Conservation (phyloP, 1,140 invertebrate genomes). For the Pseudomyrmex dendroicus region DNA sequence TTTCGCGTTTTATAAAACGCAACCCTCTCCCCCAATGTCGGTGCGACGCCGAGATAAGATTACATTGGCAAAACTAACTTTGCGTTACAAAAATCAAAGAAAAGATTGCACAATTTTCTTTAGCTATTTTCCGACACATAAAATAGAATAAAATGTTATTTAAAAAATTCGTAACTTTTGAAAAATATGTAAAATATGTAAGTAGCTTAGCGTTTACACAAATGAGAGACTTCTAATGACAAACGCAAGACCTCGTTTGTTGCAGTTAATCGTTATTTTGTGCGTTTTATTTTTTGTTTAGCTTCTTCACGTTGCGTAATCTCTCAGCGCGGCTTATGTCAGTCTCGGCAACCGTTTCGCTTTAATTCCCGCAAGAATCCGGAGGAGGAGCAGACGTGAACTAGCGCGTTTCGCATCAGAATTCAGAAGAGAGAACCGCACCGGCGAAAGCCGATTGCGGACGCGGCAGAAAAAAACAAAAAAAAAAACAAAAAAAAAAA, state of each 20-base stretch:
- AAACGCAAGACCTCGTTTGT: not conserved
- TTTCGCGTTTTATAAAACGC: not conserved
- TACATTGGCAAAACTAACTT: slow-evolving; percentile 3
- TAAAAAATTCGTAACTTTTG: too few species aligned
- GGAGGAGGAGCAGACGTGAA: not conserved
- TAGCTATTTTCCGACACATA: too few species aligned
- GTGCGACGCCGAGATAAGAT: not conserved
- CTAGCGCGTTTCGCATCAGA: not conserved
- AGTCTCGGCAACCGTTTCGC: not conserved
- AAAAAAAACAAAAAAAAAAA: not conserved
- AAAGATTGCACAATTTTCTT: not conserved
- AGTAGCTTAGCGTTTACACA: not conserved
- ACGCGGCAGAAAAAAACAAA: slow-evolving; percentile 10
- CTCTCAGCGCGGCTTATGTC: slow-evolving; percentile 11
- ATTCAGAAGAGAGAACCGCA: slow-evolving; percentile 9
- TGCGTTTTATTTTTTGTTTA: not conserved
- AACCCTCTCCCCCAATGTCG: not conserved
- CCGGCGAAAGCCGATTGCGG: slow-evolving; percentile 50
- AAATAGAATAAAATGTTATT: too few species aligned
- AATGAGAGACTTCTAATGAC: not conserved
- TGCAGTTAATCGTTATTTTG: not conserved
- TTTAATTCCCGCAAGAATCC: slow-evolving; percentile 30
- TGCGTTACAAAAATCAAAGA: not conserved
- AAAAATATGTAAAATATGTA: too few species aligned
- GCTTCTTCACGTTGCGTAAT: not conserved